These are phyloP conservation scores for Drosophila nr. fundita DNA, from an alignment of 2,888 invertebrate species.

Conservation along the genomic window DNA sequence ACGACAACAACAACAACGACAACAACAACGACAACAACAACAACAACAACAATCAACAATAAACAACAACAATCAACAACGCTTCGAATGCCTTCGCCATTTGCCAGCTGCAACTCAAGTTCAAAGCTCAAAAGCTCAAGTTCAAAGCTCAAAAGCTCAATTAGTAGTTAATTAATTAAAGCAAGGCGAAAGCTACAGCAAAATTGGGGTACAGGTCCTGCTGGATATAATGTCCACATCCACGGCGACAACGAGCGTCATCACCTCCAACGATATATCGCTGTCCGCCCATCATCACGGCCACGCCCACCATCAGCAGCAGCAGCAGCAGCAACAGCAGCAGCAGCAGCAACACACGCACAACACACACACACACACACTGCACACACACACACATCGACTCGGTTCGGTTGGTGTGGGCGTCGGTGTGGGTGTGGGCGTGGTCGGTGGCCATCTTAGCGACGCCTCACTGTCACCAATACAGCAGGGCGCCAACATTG, in stretches of 20 bases:
- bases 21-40: slow-evolving; percentile 38
- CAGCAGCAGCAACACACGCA: slow-evolving; percentile 35
- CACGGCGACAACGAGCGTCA: slow-evolving; percentile 82
- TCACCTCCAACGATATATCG: slow-evolving; percentile 82
- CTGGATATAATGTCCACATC: slow-evolving; percentile 80
- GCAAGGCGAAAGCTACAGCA: not conserved
- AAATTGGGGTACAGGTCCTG: slow-evolving; percentile 5
- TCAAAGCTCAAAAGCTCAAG: slow-evolving; percentile 32
- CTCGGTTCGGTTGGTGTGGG: slow-evolving; percentile 60
- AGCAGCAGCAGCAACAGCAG: not conserved
- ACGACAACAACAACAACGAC: slow-evolving; percentile 23
- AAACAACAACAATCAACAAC: slow-evolving; percentile 20
- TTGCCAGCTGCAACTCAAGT: slow-evolving; percentile 37
- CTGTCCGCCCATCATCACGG: slow-evolving; percentile 68
- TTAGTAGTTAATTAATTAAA: slow-evolving; percentile 8
- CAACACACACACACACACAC: slow-evolving; percentile 33
- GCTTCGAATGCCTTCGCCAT: slow-evolving; percentile 38
- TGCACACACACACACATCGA: slow-evolving; percentile 52
- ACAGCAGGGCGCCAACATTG: slow-evolving; percentile 72
- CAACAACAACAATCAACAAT: slow-evolving; percentile 18
- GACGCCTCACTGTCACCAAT: slow-evolving; percentile 73
- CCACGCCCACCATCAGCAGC: slow-evolving; percentile 51
- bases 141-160: slow-evolving; percentile 11
- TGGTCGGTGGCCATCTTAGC: slow-evolving; percentile 66
- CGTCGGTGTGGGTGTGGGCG: slow-evolving; percentile 62